Evolutionary conservation across 2,888 invertebrate genomes (phyloP).

Genomic region (Muschampia plurimacula): DNA sequence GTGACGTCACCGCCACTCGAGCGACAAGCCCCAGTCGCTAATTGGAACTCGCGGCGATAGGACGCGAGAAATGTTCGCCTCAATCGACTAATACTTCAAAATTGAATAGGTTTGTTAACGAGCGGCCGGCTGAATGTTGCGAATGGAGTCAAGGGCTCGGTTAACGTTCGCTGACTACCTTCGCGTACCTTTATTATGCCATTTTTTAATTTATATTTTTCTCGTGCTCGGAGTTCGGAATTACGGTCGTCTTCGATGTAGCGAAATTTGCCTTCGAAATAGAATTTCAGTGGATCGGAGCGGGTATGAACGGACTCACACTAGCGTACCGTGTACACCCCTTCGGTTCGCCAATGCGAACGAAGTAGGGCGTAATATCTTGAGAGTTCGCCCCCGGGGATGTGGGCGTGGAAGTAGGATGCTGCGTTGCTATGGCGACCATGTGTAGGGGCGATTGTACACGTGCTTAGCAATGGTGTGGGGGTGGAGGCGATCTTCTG

Average conservation of each 20-base stretch:
- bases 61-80: constrained; percentile 80
- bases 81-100: constrained; percentile 84
- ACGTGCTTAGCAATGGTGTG: constrained; percentile 65
- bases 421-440: constrained; percentile 87
- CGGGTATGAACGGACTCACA: constrained; percentile 69
- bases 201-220: constrained; percentile 45
- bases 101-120: constrained; percentile 84
- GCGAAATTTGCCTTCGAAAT: constrained; percentile 54
- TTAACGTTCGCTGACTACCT: constrained; percentile 61
- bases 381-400: constrained; percentile 84
- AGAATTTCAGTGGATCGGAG: constrained; percentile 62
- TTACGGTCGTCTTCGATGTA: constrained; percentile 48
- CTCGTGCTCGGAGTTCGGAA: constrained; percentile 44
- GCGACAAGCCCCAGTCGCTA: constrained; percentile 82
- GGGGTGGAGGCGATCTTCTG: constrained; percentile 57
- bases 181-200: constrained; percentile 52
- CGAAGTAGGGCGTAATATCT: constrained; percentile 84
- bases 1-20: constrained; percentile 79
- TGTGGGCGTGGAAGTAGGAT: constrained; percentile 86
- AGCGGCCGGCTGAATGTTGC: constrained; percentile 78
- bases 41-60: constrained; percentile 82
- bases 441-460: constrained; percentile 75
- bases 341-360: constrained; percentile 82
- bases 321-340: constrained; percentile 73
- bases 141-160: constrained; percentile 66